These are phyloP conservation scores for Muscina levida DNA, from an alignment of 2,888 invertebrate species.

Conservation along the genomic window DNA sequence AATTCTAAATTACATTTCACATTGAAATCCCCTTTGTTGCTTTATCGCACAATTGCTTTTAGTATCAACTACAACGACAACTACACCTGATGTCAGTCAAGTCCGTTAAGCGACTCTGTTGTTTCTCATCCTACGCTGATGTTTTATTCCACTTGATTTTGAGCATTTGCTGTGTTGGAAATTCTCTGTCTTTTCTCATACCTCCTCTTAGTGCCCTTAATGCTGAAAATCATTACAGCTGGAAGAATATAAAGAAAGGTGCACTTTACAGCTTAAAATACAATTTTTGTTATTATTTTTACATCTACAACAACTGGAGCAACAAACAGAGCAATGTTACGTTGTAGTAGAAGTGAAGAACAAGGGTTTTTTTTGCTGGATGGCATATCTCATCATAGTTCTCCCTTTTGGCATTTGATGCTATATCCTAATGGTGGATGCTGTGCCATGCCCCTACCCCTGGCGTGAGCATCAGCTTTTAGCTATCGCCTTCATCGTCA, in stretches of 20 bases:
- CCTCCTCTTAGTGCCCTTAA: not conserved
- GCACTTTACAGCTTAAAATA: constrained; percentile 59
- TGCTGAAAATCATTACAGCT: constrained; percentile 42
- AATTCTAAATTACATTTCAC: constrained; percentile 21
- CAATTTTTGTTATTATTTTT: constrained; percentile 53
- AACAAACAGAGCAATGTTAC: constrained; percentile 6
- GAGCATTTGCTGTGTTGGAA: constrained; percentile 46
- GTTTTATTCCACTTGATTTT: constrained; percentile 53
- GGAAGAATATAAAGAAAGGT: constrained; percentile 26
- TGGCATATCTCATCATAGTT: no score
- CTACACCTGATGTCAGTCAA: constrained; percentile 60
- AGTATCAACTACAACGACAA: constrained; percentile 57
- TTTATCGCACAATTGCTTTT: constrained; percentile 54
- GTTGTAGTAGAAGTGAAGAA: no score
- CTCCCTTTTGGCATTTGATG: constrained; percentile 2
- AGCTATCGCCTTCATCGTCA: no score
- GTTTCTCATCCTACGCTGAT: constrained; percentile 5
- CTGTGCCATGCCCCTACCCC: not conserved
- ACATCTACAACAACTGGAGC: constrained; percentile 45
- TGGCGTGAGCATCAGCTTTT: not conserved
- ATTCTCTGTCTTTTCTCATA: not conserved
- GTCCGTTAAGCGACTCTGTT: constrained; percentile 44
- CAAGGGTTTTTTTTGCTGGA: no score
- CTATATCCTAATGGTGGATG: constrained; percentile 5
- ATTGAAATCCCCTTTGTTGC: constrained; percentile 53